Base-by-base conservation (phyloP, 2,113 vertebrate species). In the Tapirus terrestris region DNA sequence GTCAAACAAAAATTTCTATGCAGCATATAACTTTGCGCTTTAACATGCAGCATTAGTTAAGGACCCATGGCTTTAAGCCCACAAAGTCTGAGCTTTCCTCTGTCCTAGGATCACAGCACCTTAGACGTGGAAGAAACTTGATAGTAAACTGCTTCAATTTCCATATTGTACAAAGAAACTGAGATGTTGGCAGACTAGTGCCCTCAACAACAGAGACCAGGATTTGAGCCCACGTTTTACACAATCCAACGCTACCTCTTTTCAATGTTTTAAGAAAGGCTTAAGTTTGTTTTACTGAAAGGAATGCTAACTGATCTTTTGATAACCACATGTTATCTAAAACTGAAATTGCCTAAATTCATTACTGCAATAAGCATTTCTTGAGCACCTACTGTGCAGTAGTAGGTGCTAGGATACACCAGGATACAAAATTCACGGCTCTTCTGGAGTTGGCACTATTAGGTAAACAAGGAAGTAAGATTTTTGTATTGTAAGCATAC, bases 231-330 rank as follows among this genome's bases (percentile, higher is more conserved):
- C 58, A 75, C 33, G 80, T 23, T 83, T 87, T 31, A 61, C 27
- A 60, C 27, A 48, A 72, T 29, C 31, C 53, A 48, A 58, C 2
- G 84, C 9, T 31, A 25, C 25, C 20, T 45, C 72, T 88, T 90
- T 79, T 23, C 16, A 76, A 39, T 36, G 13, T 76, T 96, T 92
- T 75, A 72, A 56, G 60, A 93, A 96, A 96, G 25, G 21, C n/a
- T 63, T n/a, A 25, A 17, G 33, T 81, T 88, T 80, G 36, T 96
- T 94, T 96, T 60, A 83, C 27, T 27, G 45, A 56, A 72, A 58
- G 94, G 72, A 53, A n/a, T 51, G 16, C 27, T 53, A 67, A 53
- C 1, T 33, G 84, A 91, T 81, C 65, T 94, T 89, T 61, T 53
- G 85, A 85, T 94, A 87, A 84, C 13, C 21, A 12, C 36, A 65